Base-by-base conservation (phyloP, 2,888 invertebrate genomes). In the Tryphoninae sp. region DNA sequence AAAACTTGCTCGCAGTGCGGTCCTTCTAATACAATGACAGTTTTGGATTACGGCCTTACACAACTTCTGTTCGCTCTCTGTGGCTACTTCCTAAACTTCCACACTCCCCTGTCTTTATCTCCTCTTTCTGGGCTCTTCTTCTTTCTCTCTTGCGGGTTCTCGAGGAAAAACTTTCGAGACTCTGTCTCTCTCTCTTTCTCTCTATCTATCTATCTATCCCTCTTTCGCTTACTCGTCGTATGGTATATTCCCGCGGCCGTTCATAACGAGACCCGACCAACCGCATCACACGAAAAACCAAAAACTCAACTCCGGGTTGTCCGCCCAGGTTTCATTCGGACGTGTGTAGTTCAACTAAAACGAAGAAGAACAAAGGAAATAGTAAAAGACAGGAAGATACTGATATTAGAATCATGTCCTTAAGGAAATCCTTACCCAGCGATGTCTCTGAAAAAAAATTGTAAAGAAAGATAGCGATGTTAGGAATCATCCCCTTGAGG, bases 31-130 rank as follows among this genome's bases (percentile, higher is more conserved):
- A 86, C 86, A 88, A 86, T 86, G 85, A 86, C 86, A 88, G 86
- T 88, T 85, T 86, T 85, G 80, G 86, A 86, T 88, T 86, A 88
- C 87, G 83, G 85, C 81, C 84, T 85, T 85, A 84, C 83, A 84
- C 84, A 86, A 87, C 86, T 87, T 88, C 80, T 83, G 72, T 74
- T 77, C 73, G 7, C 68, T 67, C 68, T 67, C 53, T 59, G 40
- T 42, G 40, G 79, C 80, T 76, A 82, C 79, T 79, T 82, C 68
- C 80, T 74, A 82, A 82, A 82, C 80, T 82, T 79, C 58, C 23
- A 65, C 59, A 53, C 65, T 77, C 42, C 51, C 73, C 51, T 73
- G 77, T 71, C 61, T 79, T 64, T 49, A 49, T 65, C 67, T 75
- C n/a, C 61, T 67, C 67, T 61, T 23, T 40, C 45, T 69, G 16